phyloP scores from a whole-genome alignment of 2,113 vertebrate genomes.

The Desmodus rotundus region DNA sequence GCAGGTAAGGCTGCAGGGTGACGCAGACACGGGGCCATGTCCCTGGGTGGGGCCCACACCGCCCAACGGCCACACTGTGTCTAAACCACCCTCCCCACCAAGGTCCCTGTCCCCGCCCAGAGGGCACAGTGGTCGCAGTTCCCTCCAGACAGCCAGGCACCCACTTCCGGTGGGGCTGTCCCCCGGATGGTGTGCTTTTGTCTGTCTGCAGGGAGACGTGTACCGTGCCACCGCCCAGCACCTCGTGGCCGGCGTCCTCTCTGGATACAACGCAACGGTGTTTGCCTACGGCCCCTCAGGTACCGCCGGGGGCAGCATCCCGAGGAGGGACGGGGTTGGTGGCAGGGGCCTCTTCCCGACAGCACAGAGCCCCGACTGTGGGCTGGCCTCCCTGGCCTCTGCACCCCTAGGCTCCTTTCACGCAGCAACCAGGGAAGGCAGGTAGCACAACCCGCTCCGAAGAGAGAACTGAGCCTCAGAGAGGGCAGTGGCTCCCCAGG shows the following conservation, averaged over 20 bases:
- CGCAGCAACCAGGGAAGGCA: neutral
- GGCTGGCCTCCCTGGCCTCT: fast-evolving
- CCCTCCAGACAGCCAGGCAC: neutral
- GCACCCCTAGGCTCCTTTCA: fast-evolving
- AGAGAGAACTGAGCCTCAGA: neutral
- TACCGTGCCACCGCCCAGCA: conserved; percentile 74
- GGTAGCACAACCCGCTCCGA: neutral
- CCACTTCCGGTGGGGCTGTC: neutral
- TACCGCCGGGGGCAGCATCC: neutral
- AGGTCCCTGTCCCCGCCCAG: fast-evolving
- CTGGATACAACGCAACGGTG: conserved; percentile 78
- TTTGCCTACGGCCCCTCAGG: conserved; percentile 81
- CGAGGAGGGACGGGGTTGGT: neutral
- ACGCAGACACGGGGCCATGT: fast-evolving
- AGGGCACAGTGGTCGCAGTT: neutral
- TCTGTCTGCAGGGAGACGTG: conserved; percentile 74
- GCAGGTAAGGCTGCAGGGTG: fast-evolving
- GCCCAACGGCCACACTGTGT: fast-evolving
- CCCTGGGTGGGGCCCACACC: neutral
- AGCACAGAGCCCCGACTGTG: fast-evolving
- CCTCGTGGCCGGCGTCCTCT: conserved; percentile 76
- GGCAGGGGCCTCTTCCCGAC: fast-evolving
- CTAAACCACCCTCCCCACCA: fast-evolving
- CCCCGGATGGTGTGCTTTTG: neutral
- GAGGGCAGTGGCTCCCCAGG: neutral